A percentile compares a stretch with the other conserved stretches of the same genome.
phyloP scores from a whole-genome alignment of 2,797 vertebrate species.

The Synanceia verrucosa region DNA sequence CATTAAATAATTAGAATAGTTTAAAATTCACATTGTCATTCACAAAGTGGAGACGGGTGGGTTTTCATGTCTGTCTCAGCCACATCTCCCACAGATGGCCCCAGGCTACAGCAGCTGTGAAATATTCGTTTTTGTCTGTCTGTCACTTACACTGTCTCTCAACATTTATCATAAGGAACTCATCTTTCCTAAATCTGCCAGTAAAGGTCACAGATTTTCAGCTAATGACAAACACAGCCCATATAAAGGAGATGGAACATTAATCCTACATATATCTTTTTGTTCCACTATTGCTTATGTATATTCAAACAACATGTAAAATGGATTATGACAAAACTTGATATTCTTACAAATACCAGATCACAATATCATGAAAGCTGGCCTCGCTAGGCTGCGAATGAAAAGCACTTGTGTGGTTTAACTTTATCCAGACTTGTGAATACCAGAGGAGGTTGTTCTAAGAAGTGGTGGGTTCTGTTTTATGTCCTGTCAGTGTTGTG shows the following conservation, averaged over 20 bases:
- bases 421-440: slow-evolving; percentile 77
- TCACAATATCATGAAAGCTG: slow-evolving; percentile 73
- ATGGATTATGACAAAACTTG: slow-evolving; percentile 68
- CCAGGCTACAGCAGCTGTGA: slow-evolving; percentile 65
- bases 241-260: slow-evolving; percentile 44
- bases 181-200: slow-evolving; percentile 56
- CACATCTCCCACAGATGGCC: slow-evolving; percentile 53
- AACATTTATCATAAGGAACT: slow-evolving; percentile 63
- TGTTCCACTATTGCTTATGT: slow-evolving; percentile 52
- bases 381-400: slow-evolving; percentile 66
- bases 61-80: slow-evolving; percentile 53
- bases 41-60: slow-evolving; percentile 39
- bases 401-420: slow-evolving; percentile 80
- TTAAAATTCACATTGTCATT: slow-evolving; percentile 40
- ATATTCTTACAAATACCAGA: slow-evolving; percentile 78
- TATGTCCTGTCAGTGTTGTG: slow-evolving; percentile 55
- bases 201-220: slow-evolving; percentile 46
- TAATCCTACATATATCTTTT: slow-evolving; percentile 63
- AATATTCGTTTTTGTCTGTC: slow-evolving; percentile 70
- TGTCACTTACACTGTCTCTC: slow-evolving; percentile 61
- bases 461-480: slow-evolving; percentile 63
- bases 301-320: slow-evolving; percentile 73
- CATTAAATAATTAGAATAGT: slow-evolving; percentile 40
- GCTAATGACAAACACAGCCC: slow-evolving; percentile 60
- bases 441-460: slow-evolving; percentile 69